Conservation (phyloP, 1,140 invertebrate genomes). For the Gonioctena quinquepunctata region DNA sequence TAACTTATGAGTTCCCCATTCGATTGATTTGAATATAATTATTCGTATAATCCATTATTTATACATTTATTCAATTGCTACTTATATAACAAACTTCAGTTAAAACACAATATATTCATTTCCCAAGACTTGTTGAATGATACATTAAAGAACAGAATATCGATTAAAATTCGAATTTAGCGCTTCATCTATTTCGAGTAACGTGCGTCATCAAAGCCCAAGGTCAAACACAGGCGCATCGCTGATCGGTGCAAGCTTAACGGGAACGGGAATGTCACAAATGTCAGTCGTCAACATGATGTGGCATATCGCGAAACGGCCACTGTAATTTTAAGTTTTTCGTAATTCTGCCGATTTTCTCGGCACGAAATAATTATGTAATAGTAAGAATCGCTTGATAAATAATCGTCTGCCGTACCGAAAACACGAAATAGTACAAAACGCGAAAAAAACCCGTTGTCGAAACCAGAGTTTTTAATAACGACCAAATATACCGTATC, state of each 20-base stretch:
- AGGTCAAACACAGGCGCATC: slow-evolving; percentile 21
- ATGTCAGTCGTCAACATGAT: slow-evolving; percentile 56
- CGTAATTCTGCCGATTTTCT: slow-evolving; percentile 48
- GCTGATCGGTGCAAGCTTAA: slow-evolving; percentile 46
- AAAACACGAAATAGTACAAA: slow-evolving; percentile 46
- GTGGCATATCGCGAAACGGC: slow-evolving; percentile 53
- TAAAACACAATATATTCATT: too few species aligned
- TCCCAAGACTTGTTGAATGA: too few species aligned
- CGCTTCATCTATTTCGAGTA: slow-evolving; percentile 15
- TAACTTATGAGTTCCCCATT: too few species aligned
- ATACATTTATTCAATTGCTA: too few species aligned
- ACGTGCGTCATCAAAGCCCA: slow-evolving; percentile 15
- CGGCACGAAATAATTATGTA: slow-evolving; percentile 51
- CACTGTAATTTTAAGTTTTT: slow-evolving; percentile 51
- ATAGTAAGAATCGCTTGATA: slow-evolving; percentile 49
- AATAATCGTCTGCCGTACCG: slow-evolving; percentile 44
- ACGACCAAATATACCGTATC: slow-evolving; percentile 51
- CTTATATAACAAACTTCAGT: too few species aligned
- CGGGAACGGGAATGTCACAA: slow-evolving; percentile 35
- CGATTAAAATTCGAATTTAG: slow-evolving; percentile 25
- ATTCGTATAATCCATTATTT: too few species aligned
- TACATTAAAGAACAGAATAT: too few species aligned
- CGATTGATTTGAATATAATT: too few species aligned
- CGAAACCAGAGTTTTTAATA: slow-evolving; percentile 39
- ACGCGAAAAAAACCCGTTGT: slow-evolving; percentile 33